Evolutionary conservation across 2,113 vertebrate genomes (phyloP).

Genomic region (Phalacrocorax brasilianus): DNA sequence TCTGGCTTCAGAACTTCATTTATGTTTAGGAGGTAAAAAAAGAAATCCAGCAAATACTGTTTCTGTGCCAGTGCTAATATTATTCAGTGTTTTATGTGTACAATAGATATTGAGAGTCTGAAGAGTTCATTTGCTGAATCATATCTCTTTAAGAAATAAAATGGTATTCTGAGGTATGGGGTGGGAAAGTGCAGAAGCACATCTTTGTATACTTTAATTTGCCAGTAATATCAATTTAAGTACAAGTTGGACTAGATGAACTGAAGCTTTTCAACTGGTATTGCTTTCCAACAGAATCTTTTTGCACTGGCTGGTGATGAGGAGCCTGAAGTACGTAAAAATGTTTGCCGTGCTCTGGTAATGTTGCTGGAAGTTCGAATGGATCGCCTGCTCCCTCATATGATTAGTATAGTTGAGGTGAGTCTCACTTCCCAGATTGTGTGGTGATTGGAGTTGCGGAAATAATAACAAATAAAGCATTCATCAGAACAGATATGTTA

Average conservation of each 20-base stretch:
- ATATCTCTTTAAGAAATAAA: background rate
- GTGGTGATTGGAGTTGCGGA: background rate
- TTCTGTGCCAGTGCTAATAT: background rate
- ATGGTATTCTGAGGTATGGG: background rate
- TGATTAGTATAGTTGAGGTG: conserved; percentile 98
- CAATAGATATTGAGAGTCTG: background rate
- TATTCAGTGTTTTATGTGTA: background rate
- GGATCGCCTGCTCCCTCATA: conserved; percentile 95
- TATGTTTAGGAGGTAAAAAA: background rate
- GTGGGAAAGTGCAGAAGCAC: background rate
- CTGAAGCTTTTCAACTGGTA: background rate
- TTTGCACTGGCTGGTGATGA: conserved; percentile 95
- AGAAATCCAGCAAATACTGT: background rate
- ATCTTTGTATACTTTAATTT: background rate
- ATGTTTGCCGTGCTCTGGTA: conserved; percentile 95
- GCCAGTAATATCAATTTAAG: background rate
- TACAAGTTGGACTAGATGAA: background rate
- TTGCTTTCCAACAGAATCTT: conserved; percentile 82
- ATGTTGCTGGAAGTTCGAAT: conserved; percentile 97
- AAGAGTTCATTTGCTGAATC: background rate
- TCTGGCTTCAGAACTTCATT: background rate
- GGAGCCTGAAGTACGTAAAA: conserved; percentile 95
- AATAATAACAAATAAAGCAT: background rate
- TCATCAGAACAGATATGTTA: background rate
- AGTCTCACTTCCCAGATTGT: background rate